Evolutionary conservation across 2,113 vertebrate species (phyloP).

Genomic region (Lepus americanus): DNA sequence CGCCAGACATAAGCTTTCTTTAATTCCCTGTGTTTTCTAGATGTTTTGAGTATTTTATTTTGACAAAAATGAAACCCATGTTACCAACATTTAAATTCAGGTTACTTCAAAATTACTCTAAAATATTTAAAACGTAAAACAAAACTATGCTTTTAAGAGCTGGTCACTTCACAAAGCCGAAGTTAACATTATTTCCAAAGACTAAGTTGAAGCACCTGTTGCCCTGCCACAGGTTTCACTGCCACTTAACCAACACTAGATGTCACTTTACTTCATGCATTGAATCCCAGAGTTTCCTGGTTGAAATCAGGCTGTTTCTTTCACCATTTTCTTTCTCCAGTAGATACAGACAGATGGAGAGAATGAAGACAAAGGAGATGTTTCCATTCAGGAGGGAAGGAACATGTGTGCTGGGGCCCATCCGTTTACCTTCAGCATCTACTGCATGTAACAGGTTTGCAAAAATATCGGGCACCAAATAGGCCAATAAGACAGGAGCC

Average conservation of each 20-base stretch:
- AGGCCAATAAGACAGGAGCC: not conserved
- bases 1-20: not conserved
- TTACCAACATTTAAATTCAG: constrained; percentile 37
- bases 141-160: constrained; percentile 5
- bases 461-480: not conserved
- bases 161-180: not conserved
- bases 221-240: not conserved
- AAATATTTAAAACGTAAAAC: not conserved
- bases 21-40: constrained; percentile 5
- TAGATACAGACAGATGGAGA: not conserved
- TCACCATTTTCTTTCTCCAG: not conserved
- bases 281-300: not conserved
- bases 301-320: not conserved
- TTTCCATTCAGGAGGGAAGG: not conserved
- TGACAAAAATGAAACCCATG: constrained; percentile 32
- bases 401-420: not conserved
- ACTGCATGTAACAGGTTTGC: not conserved
- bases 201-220: not conserved
- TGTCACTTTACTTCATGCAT: constrained; percentile 65
- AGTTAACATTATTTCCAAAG: constrained; percentile 7
- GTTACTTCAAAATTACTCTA: constrained; percentile 23
- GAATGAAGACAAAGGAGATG: not conserved
- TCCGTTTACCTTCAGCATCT: not conserved
- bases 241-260: constrained; percentile 60
- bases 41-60: constrained; percentile 47